These are phyloP conservation scores for Acanthosepion pharaonis DNA, from an alignment of 2,888 invertebrate genomes.

Conservation along the genomic window DNA sequence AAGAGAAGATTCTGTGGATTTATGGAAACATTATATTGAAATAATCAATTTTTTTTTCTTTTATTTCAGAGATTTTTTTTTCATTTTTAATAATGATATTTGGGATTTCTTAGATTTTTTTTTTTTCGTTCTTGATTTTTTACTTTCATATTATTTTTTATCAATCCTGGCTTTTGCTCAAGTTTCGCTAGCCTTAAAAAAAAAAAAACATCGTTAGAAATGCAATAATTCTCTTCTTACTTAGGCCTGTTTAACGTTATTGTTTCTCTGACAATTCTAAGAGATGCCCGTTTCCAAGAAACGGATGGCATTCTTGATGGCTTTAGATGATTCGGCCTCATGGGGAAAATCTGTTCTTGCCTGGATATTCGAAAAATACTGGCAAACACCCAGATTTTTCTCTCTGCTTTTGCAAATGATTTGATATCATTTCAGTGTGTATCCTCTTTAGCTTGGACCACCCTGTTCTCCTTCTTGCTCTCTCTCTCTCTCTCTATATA, in stretches of 20 bases:
- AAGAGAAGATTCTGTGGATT: no score
- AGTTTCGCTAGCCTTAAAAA: background rate
- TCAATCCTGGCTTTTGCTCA: background rate
- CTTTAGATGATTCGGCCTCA: background rate
- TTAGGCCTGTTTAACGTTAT: background rate
- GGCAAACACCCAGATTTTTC: background rate
- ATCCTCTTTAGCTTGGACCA: background rate
- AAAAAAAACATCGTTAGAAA: background rate
- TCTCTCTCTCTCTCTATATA: no score
- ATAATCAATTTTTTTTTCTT: no score
- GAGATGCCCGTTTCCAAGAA: background rate
- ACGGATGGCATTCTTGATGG: background rate
- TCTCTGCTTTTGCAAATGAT: background rate
- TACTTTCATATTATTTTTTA: background rate
- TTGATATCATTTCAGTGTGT: no score
- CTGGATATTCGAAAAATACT: background rate
- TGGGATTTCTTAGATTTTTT: no score
- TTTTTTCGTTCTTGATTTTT: no score
- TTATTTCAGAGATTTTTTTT: no score
- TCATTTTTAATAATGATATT: no score
- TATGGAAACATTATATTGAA: no score
- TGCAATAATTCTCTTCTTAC: background rate
- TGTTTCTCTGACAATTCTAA: background rate
- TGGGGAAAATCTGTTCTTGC: background rate
- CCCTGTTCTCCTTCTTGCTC: background rate